Evolutionary conservation across 2,797 vertebrate genomes (phyloP).

Genomic region (Gambelia wislizenii): DNA sequence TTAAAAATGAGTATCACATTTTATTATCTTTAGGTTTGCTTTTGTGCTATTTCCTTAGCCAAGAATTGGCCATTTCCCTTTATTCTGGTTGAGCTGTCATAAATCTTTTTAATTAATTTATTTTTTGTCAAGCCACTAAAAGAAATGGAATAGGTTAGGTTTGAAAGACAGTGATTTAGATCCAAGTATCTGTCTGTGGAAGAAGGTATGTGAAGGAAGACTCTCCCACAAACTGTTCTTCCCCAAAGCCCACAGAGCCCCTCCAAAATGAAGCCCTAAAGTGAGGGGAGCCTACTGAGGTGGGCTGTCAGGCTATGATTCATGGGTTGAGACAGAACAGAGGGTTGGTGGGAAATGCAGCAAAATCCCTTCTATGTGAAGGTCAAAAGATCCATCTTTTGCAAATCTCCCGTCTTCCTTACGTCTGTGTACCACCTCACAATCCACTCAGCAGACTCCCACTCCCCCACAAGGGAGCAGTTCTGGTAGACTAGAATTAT

Average conservation of each 20-base stretch:
- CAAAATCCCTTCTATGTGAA: background rate
- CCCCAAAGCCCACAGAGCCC: background rate
- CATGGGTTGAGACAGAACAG: background rate
- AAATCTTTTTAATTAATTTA: too few relatives aligned
- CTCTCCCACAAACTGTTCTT: background rate
- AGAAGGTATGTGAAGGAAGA: background rate
- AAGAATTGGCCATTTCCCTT: constrained; percentile 20
- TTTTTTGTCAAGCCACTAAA: background rate
- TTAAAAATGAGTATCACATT: constrained; percentile 23
- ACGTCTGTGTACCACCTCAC: background rate
- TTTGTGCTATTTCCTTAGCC: constrained; percentile 49
- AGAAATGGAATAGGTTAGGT: background rate
- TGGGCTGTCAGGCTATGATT: background rate
- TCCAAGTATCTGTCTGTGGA: background rate
- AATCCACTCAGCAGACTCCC: background rate
- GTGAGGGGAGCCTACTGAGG: background rate
- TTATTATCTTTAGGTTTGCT: constrained; percentile 27
- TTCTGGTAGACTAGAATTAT: background rate
- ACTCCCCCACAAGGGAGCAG: background rate
- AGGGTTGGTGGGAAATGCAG: background rate
- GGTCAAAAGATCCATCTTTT: background rate
- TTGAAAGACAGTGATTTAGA: background rate
- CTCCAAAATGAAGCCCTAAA: background rate
- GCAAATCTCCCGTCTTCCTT: background rate
- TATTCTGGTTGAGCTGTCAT: background rate